These are phyloP conservation scores for Drosophila tsacasi DNA, from an alignment of 1,140 invertebrate genomes.

Conservation along the genomic window DNA sequence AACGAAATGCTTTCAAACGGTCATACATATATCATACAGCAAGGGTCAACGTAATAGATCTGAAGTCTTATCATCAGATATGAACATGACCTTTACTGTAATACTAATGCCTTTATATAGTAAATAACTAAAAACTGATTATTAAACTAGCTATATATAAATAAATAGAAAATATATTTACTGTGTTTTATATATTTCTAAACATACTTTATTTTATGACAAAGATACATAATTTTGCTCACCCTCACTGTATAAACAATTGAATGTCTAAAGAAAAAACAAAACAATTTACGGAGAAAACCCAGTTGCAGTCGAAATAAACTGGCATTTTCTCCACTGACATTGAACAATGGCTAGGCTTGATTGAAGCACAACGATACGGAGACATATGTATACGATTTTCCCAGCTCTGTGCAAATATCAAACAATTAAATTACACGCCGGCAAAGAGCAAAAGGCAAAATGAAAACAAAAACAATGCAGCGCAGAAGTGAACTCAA, in stretches of 20 bases:
- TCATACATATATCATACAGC: conserved; percentile 2
- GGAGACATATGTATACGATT: conserved; percentile 21
- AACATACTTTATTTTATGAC: too few species aligned
- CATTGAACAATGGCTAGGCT: conserved; percentile 50
- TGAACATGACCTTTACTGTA: background rate
- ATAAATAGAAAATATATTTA: background rate
- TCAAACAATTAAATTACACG: conserved; percentile 80
- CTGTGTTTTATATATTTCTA: too few species aligned
- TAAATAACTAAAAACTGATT: too few species aligned
- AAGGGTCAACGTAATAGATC: background rate
- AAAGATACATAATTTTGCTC: background rate
- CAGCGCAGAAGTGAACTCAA: conserved; percentile 68
- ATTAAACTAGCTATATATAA: too few species aligned
- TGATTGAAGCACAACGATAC: conserved; percentile 65
- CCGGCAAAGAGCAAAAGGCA: conserved; percentile 35
- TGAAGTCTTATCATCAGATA: background rate
- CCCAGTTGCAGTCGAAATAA: conserved; percentile 45
- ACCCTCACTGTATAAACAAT: background rate
- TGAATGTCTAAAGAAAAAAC: background rate
- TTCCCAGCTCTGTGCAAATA: conserved; percentile 47
- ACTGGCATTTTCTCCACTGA: conserved; percentile 52
- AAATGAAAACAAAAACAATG: conserved; percentile 59
- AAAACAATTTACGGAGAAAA: conserved; percentile 37
- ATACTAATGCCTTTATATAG: too few species aligned
- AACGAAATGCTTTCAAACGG: conserved; percentile 29